Conservation (phyloP, 2,797 vertebrate genomes). For the Yasuhikotakia modesta region DNA sequence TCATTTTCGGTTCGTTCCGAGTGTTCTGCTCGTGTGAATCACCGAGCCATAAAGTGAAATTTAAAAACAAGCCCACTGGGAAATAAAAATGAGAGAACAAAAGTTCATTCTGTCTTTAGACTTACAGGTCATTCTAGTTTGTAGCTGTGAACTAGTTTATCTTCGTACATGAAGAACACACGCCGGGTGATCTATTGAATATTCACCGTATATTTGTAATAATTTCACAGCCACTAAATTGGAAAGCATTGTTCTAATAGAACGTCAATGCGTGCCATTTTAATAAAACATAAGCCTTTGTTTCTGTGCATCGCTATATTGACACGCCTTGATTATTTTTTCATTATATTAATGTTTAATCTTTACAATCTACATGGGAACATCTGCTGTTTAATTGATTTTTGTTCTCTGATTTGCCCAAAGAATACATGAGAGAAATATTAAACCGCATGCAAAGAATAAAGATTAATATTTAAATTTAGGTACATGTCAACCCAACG, state of each 20-base stretch:
- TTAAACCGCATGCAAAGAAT: too few species aligned
- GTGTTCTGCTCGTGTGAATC: slow-evolving; percentile 30
- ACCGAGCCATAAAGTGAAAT: slow-evolving; percentile 29
- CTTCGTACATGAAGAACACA: background rate
- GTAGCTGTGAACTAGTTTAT: slow-evolving; percentile 10
- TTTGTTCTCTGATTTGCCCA: too few species aligned
- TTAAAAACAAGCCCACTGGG: slow-evolving; percentile 33
- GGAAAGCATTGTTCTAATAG: too few species aligned
- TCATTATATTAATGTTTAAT: too few species aligned
- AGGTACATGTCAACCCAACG: background rate
- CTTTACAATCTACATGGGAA: too few species aligned
- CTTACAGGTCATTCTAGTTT: slow-evolving; percentile 15
- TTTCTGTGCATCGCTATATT: background rate
- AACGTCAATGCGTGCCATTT: too few species aligned
- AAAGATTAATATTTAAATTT: too few species aligned
- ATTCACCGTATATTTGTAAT: background rate
- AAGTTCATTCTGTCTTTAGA: background rate
- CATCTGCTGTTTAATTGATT: too few species aligned
- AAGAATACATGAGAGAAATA: too few species aligned
- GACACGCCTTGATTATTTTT: too few species aligned
- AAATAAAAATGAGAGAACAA: slow-evolving; percentile 16
- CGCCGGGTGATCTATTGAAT: background rate
- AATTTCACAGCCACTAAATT: background rate
- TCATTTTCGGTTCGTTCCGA: slow-evolving; percentile 42
- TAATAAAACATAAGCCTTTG: background rate